Conservation (phyloP, 2,113 vertebrate genomes). For the Platanista minor region DNA sequence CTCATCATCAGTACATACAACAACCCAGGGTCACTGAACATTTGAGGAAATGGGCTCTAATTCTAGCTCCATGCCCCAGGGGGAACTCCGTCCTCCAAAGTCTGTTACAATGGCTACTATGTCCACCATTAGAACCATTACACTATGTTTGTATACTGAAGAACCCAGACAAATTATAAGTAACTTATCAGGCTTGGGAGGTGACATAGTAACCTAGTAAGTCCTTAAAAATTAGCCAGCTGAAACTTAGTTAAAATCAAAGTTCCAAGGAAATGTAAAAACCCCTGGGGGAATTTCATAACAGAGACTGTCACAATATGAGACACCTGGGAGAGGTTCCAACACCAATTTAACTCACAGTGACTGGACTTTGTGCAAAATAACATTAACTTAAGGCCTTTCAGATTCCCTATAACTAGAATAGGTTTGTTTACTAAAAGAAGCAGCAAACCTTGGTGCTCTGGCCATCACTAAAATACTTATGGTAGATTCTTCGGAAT, state of each 20-base stretch:
- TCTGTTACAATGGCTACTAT: not conserved
- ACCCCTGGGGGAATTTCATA: not conserved
- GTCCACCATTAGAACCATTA: not conserved
- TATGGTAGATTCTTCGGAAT: not conserved
- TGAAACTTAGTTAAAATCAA: not conserved
- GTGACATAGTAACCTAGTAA: not conserved
- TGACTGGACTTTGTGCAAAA: not conserved
- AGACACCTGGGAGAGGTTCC: not conserved
- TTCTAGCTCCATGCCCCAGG: not conserved
- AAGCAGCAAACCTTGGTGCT: not conserved
- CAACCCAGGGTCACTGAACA: not conserved
- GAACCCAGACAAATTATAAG: not conserved
- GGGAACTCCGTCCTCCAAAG: not conserved
- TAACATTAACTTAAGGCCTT: not conserved
- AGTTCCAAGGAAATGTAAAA: not conserved
- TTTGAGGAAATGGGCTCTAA: not conserved
- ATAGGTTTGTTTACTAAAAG: not conserved
- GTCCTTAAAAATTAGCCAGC: not conserved
- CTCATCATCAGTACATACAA: not conserved
- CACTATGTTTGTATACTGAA: not conserved
- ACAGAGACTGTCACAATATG: not conserved
- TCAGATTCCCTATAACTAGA: not conserved
- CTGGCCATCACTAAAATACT: not conserved
- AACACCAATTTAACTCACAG: not conserved
- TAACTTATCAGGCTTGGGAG: not conserved